Base-by-base conservation (phyloP, 2,888 invertebrate genomes). In the Tinea trinotella region DNA sequence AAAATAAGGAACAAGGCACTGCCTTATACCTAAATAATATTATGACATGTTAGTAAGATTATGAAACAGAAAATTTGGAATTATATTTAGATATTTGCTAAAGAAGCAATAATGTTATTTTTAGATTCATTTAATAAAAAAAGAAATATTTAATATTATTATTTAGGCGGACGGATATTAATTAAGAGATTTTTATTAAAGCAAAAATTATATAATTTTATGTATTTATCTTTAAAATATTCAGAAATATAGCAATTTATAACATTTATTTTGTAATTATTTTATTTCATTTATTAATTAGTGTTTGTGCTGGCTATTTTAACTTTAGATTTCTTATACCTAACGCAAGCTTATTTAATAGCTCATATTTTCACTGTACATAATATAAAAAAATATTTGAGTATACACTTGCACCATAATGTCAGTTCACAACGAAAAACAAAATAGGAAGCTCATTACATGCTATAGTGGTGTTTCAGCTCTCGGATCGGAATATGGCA, bases 401-500 rank as follows among this genome's bases (percentile, higher is more conserved):
- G 40, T 40, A 12, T 40, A 62, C 57, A 56, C 54, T 66, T 79
- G 76, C 80, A 82, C 78, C 74, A 75, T 73, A 70, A 64, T 72
- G 71, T 76, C 65, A 64, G 61, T 15, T 40, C 40, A 15, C 7
- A n/a, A 40, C 40, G 7, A 30, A 30, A 30, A 40, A 17, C 17
- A 6, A 40, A 40, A 40, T 17, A 40, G 40, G 40, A 40, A 40
- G 40, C 40, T 40, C 40, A 40, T 50, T 56, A 65, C 73, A 64
- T 71, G 78, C 76, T 85, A 84, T 73, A 84, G 80, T 54, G 80
- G 79, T 30, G 85, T 84, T 63, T 85, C 84, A 57, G 82, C 78
- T 10, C 82, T 80, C 17, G 77, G 66, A 61, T 82, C 83, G 58
- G 65, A 73, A 57, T 68, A 68, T 9, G 80, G 82, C 52, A 84